Conservation (phyloP, 2,113 vertebrate species). For the Platichthys flesus region DNA sequence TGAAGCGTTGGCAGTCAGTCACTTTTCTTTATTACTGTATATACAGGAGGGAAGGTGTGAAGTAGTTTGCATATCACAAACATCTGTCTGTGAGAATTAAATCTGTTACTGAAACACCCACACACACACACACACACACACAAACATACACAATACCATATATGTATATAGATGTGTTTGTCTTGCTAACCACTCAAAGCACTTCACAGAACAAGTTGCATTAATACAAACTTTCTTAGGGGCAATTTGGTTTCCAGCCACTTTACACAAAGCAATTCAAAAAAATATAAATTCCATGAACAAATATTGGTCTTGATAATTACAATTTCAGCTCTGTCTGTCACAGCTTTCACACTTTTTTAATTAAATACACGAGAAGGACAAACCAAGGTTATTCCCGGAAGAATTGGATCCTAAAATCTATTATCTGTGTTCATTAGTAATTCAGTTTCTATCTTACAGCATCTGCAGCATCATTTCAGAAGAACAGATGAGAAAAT, state of each 20-base stretch:
- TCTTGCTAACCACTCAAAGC: too few relatives aligned
- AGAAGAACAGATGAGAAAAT: slow-evolving; percentile 36
- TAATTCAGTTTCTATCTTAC: slow-evolving; percentile 41
- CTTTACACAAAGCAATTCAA: neutral
- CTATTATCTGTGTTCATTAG: slow-evolving; percentile 51
- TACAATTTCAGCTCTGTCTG: neutral
- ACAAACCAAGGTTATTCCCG: slow-evolving; percentile 21
- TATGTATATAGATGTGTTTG: too few relatives aligned
- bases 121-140: neutral
- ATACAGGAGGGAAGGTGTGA: neutral
- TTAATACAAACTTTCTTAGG: too few relatives aligned
- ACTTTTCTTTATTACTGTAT: neutral
- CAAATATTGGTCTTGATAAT: slow-evolving; percentile 18
- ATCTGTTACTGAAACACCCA: neutral
- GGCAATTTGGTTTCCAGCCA: too few relatives aligned
- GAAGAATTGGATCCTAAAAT: slow-evolving; percentile 35
- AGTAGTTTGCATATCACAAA: neutral
- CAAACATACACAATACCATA: too few relatives aligned
- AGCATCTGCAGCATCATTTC: slow-evolving; percentile 44
- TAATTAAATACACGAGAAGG: slow-evolving; percentile 13
- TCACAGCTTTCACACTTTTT: slow-evolving; percentile 2
- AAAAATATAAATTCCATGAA: neutral
- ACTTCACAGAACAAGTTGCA: too few relatives aligned
- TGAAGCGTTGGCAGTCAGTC: neutral
- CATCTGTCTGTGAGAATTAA: neutral